Evolutionary conservation across 2,888 invertebrate species (phyloP).

Genomic region (Leptinotarsa rubiginosa): DNA sequence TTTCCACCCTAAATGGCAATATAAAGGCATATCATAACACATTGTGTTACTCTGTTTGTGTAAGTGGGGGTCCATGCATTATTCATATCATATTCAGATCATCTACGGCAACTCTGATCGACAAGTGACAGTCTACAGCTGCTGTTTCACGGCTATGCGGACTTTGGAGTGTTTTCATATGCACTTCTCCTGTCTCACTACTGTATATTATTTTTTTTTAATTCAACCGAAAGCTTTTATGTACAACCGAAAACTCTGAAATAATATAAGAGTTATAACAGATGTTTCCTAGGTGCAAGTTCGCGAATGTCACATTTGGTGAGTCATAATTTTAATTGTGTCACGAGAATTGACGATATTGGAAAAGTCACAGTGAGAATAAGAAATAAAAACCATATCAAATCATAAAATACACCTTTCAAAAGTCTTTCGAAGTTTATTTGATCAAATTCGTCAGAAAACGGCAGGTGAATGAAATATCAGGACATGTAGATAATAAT

Average conservation of each 20-base stretch:
- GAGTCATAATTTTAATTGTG: too few species aligned
- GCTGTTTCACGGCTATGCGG: slow-evolving; percentile 64
- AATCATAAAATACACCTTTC: too few species aligned
- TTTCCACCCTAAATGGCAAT: slow-evolving; percentile 65
- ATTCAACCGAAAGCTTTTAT: slow-evolving; percentile 23
- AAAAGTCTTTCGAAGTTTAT: too few species aligned
- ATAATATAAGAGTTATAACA: slow-evolving; percentile 35
- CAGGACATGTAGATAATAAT: too few species aligned
- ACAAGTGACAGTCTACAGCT: slow-evolving; percentile 67
- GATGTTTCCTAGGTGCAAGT: slow-evolving; percentile 25
- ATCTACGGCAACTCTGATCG: slow-evolving; percentile 62
- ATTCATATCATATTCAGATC: slow-evolving; percentile 64
- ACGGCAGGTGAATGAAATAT: too few species aligned
- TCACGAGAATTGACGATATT: too few species aligned
- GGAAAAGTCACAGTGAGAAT: too few species aligned
- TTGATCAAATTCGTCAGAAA: too few species aligned
- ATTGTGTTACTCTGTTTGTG: slow-evolving; percentile 57
- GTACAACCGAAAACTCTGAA: slow-evolving; percentile 31
- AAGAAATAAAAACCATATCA: too few species aligned
- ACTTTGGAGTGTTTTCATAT: slow-evolving; percentile 61
- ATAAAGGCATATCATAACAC: slow-evolving; percentile 65
- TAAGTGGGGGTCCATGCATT: slow-evolving; percentile 61
- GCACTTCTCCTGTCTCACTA: slow-evolving; percentile 46
- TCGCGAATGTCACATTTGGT: too few species aligned
- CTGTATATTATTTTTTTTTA: slow-evolving; percentile 44